These are phyloP conservation scores for Rhabdophis nuchalis DNA, from an alignment of 2,797 vertebrate genomes.

Conservation along the genomic window DNA sequence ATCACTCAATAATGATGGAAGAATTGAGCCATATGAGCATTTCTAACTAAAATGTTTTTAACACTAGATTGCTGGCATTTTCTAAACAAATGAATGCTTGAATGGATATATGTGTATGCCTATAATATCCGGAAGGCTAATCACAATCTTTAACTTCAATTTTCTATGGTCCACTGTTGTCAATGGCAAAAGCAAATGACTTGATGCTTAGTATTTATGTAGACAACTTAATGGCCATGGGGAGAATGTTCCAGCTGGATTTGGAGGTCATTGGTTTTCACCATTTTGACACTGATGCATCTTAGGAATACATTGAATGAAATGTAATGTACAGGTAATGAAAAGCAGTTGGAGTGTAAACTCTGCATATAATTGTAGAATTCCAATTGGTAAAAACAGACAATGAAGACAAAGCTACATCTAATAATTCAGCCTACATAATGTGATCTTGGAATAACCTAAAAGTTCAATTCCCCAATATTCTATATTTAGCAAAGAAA, in stretches of 20 bases:
- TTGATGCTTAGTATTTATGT: background rate
- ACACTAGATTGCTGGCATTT: slow-evolving; percentile 42
- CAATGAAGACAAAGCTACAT: background rate
- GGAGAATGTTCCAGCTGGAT: background rate
- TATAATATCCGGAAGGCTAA: slow-evolving; percentile 11
- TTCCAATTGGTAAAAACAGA: background rate
- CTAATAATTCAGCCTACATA: background rate
- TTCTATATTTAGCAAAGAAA: background rate
- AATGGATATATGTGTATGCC: background rate
- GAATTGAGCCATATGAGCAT: slow-evolving; percentile 26
- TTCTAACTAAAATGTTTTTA: slow-evolving; percentile 43
- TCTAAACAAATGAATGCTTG: slow-evolving; percentile 36
- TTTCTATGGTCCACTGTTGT: slow-evolving; percentile 20
- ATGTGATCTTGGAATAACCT: background rate
- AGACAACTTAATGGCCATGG: slow-evolving; percentile 20
- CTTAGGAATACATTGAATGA: background rate
- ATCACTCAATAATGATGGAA: slow-evolving; percentile 38
- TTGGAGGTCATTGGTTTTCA: slow-evolving; percentile 9
- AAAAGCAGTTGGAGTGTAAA: background rate
- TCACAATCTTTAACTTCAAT: slow-evolving; percentile 29
- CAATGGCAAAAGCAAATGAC: accelerated
- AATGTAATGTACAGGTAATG: background rate
- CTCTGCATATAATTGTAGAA: background rate
- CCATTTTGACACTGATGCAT: background rate
- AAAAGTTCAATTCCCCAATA: background rate